Percentiles rank a stretch among this genome's conserved stretches.
phyloP scores from a whole-genome alignment of 23 tunicate genomes.

The Oikopleura vanhoeffeni region DNA sequence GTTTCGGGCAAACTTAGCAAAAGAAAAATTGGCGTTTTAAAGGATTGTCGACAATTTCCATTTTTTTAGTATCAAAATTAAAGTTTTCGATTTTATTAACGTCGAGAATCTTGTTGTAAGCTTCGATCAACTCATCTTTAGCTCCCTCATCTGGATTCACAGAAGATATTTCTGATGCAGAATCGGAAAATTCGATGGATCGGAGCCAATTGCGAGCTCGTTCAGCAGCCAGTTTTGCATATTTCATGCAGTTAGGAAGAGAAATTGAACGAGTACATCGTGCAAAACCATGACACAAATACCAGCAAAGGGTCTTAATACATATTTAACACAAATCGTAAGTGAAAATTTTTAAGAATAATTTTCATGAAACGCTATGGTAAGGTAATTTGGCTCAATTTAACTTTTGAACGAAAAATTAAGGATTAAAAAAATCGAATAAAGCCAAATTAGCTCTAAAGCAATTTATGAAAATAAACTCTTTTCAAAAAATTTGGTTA shows the following conservation, averaged over 20 bases:
- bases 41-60: background rate
- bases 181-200: background rate
- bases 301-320: background rate
- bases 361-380: too few relatives aligned
- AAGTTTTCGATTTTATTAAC: background rate
- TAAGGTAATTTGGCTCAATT: too few relatives aligned
- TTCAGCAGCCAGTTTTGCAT: slow-evolving; percentile 1
- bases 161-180: background rate
- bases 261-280: background rate
- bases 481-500: too few relatives aligned
- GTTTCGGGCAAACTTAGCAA: background rate
- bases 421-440: too few relatives aligned
- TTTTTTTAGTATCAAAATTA: too few relatives aligned
- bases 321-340: too few relatives aligned
- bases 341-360: too few relatives aligned
- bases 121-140: background rate
- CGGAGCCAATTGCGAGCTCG: background rate
- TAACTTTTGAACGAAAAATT: too few relatives aligned
- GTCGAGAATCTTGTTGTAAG: background rate
- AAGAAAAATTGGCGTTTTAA: background rate
- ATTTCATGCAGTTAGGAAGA: slow-evolving; percentile 8
- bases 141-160: background rate
- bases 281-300: background rate
- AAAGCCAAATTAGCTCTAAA: too few relatives aligned
- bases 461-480: too few relatives aligned